Evolutionary conservation across 2,113 vertebrate species (phyloP), one percentile per base, ranked within the genome.

Genomic region (Misgurnus mizolepis): DNA sequence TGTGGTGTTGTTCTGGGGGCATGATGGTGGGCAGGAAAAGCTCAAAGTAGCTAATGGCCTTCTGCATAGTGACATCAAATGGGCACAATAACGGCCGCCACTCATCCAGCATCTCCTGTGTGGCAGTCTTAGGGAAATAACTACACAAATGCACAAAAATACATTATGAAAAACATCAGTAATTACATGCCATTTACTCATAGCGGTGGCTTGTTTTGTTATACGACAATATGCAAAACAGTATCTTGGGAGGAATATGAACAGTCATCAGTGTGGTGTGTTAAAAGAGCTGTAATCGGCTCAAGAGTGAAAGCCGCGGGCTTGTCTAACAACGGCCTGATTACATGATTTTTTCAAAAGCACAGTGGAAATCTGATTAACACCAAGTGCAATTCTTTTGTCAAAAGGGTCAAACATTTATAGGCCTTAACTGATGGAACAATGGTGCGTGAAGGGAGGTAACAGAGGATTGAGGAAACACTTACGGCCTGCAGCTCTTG

Each of bases 401-500:
- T 39, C 22, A 81, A 74, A 45, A 45, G 62, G 55, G 17, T 69
- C 60, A 66, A 47, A 67, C 68, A 78, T 85, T 76, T 11, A 11
- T 49, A 64, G 64, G 45, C 61, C 61, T 66, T 39, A 70, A 64
- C 67, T 55, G 69, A 71, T 10, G 58, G 27, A 41, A 64, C 68
- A 71, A 18, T 34, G 71, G 49, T 58, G 53, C 34, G 39, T 65
- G 12, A 79, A 5, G 5, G 1, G 18, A 53, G 34, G 18, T 39
- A 61, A 67, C 1, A 66, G 81, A 55, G 78, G 81, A 60, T 40
- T 49, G 50, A 22, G 6, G 10, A 15, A 71, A 27, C 78, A 97
- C 97, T 97, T 93, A 99, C 97, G 94, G 95, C 88, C 97, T 92
- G 92, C 96, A 98, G 93, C 93, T 97, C 92, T 97, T 98, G 90